These are phyloP conservation scores for Spisula subtruncata DNA, from an alignment of 2,888 invertebrate genomes.

Conservation along the genomic window DNA sequence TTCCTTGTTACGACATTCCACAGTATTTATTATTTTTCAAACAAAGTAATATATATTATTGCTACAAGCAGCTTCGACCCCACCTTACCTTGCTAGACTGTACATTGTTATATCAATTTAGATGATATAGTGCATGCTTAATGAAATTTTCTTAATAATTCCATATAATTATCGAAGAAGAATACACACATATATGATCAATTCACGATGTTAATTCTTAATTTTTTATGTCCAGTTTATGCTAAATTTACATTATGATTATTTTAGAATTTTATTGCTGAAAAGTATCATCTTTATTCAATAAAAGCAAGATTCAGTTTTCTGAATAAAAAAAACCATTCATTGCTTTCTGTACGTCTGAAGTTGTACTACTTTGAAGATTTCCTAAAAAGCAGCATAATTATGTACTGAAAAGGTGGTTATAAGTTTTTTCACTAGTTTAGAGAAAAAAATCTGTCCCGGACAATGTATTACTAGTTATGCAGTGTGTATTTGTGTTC, in stretches of 20 bases:
- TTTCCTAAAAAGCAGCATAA: background rate
- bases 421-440: background rate
- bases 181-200: too few species aligned
- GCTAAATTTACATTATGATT: background rate
- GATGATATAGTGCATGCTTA: background rate
- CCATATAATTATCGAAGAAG: too few species aligned
- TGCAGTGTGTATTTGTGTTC: too few species aligned
- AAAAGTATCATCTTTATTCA: background rate
- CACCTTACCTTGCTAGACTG: background rate
- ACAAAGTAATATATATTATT: slow-evolving; percentile 31
- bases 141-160: too few species aligned
- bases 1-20: slow-evolving; percentile 47
- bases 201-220: too few species aligned
- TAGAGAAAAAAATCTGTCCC: background rate
- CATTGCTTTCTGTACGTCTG: background rate
- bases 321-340: background rate
- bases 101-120: background rate
- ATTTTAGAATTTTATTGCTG: too few species aligned
- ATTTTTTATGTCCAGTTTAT: background rate
- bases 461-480: too few species aligned
- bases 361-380: background rate
- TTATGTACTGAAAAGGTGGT: background rate
- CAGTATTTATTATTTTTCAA: slow-evolving; percentile 43
- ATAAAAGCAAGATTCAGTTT: background rate
- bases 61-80: background rate